phyloP scores from a whole-genome alignment of 1,140 invertebrate species.

The Prorops nasuta region DNA sequence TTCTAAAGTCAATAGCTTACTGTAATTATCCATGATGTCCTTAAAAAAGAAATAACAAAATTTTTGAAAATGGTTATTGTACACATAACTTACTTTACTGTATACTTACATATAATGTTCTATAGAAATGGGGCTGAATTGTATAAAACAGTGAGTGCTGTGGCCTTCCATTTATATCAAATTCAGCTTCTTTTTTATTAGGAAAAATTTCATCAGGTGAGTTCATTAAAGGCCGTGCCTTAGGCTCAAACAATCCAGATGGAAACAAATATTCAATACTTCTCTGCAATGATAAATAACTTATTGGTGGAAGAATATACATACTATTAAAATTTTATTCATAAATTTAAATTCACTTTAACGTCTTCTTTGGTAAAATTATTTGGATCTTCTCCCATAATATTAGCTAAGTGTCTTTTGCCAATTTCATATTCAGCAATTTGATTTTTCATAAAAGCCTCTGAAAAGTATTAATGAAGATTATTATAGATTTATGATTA shows the following conservation, averaged over 20 bases:
- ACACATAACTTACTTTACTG: conserved; percentile 6
- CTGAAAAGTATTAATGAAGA: conserved; percentile 56
- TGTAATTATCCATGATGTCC: conserved; percentile 65
- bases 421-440: conserved; percentile 84
- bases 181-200: conserved; percentile 82
- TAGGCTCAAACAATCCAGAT: conserved; percentile 80
- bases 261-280: conserved; percentile 91
- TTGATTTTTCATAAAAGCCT: conserved; percentile 84
- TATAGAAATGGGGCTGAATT: conserved; percentile 77
- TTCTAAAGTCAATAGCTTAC: conserved; percentile 68
- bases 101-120: conserved; percentile 72
- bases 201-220: conserved; percentile 84
- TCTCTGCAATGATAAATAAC: conserved; percentile 59
- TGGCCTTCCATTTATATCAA: conserved; percentile 85
- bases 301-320: background rate
- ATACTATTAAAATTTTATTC: conserved; percentile 1
- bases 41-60: conserved; percentile 38
- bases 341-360: conserved; percentile 63
- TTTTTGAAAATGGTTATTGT: conserved; percentile 4
- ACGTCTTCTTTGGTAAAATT: conserved; percentile 85
- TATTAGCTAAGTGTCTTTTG: conserved; percentile 93
- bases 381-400: conserved; percentile 93
- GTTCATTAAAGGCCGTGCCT: conserved; percentile 82
- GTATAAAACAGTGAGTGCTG: conserved; percentile 91
- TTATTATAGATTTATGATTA: too few species aligned